Evolutionary conservation across 2,797 vertebrate genomes (phyloP), one percentile per base, ranked within the genome.

Genomic region (Lophotriccus pileatus): DNA sequence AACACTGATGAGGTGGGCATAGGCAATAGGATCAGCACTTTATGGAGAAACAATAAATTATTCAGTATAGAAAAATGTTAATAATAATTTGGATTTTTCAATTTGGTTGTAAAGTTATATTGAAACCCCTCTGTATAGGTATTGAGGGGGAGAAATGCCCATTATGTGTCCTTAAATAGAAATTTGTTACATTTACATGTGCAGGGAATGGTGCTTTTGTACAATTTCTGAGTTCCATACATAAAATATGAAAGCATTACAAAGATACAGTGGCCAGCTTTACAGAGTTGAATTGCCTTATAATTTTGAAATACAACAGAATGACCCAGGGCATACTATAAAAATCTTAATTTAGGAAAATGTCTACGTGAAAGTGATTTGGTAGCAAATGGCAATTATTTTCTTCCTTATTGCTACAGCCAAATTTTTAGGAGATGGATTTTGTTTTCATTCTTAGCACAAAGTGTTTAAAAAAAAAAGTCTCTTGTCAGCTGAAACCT

Each of bases 221-320:
- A 83, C 32, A 68, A 81, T 92, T 86, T 84, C 74, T 59, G 73
- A 69, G 59, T 86, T 94, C 44, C 80, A 85, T 88, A 76, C 67
- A 73, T 94, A 93, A 96, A 95, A 93, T 91, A 89, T 92, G 73
- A 85, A 95, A 93, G 84, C 76, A 75, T 89, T 93, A 92, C 0
- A 0, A 78, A 92, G 83, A 94, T 75, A 28, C 49, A 96, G 81
- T 64, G 30, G 58, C 64, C 74, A 90, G 63, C 63, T 95, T 94
- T 87, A 83, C 13, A 2, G 39, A 89, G 16, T 37, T 75, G 68
- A 94, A 94, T 93, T 85, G 79, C 75, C 36, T 91, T 93, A 87
- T 89, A 93, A 94, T 94, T 94, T 90, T 89, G 46, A 96, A 95
- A 92, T 94, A 75, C 62, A 89, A 77, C 47, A 87, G 74, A 94